Conservation (phyloP, 1,140 invertebrate species). For the Heliothis virescens region DNA sequence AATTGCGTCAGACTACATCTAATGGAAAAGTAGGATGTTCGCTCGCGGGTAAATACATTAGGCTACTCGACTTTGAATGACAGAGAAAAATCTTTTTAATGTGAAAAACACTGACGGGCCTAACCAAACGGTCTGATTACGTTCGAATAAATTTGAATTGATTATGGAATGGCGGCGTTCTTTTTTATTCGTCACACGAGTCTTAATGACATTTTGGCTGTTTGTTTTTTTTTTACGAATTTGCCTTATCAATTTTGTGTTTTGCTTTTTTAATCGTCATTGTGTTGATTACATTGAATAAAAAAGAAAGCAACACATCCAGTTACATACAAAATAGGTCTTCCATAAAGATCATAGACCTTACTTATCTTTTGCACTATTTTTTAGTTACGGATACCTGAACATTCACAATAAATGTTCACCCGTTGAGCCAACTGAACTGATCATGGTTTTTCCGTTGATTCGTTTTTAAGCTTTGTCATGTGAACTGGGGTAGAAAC, state of each 20-base stretch:
- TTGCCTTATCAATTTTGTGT: not conserved
- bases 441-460: too few relatives aligned
- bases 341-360: too few relatives aligned
- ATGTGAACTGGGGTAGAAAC: too few relatives aligned
- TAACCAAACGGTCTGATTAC: slow-evolving; percentile 21
- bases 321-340: too few relatives aligned
- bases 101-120: not conserved
- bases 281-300: too few relatives aligned
- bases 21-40: slow-evolving; percentile 32
- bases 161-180: slow-evolving; percentile 5
- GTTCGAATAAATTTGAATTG: slow-evolving; percentile 27
- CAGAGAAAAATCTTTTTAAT: slow-evolving; percentile 24
- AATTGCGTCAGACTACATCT: slow-evolving; percentile 12
- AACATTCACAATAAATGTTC: too few relatives aligned
- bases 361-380: too few relatives aligned
- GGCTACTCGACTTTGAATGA: slow-evolving; percentile 26
- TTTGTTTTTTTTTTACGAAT: slow-evolving; percentile 6
- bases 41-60: slow-evolving; percentile 35
- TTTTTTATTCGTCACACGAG: not conserved
- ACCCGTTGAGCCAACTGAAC: too few relatives aligned
- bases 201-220: not conserved
- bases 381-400: too few relatives aligned
- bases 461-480: too few relatives aligned
- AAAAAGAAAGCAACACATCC: too few relatives aligned
- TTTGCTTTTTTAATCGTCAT: not conserved